phyloP scores from a whole-genome alignment of 2,797 vertebrate genomes.

The Hybognathus amarus region DNA sequence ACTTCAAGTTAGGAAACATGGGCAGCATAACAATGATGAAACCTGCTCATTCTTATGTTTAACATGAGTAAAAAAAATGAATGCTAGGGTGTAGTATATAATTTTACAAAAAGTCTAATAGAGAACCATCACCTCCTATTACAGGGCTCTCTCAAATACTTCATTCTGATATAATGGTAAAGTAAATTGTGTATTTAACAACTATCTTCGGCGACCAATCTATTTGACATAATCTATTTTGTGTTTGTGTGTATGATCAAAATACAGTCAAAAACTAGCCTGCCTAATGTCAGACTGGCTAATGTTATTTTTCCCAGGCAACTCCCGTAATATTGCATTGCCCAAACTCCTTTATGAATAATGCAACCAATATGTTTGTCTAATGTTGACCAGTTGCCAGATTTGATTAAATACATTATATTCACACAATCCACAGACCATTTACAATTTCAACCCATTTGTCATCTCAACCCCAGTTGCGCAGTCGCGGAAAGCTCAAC shows the following conservation, averaged over 20 bases:
- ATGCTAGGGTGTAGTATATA: neutral
- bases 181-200: neutral
- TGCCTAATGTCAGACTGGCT: too few species aligned
- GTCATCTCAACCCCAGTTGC: too few species aligned
- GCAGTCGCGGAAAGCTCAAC: too few species aligned
- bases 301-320: too few species aligned
- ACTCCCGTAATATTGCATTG: too few species aligned
- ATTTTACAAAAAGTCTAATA: neutral
- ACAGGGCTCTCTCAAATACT: neutral
- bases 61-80: neutral
- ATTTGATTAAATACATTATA: too few species aligned
- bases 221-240: neutral
- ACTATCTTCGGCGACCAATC: neutral
- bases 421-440: too few species aligned
- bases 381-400: too few species aligned
- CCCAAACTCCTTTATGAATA: too few species aligned
- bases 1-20: conserved; percentile 49
- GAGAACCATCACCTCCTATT: neutral
- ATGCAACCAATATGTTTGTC: too few species aligned
- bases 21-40: conserved; percentile 51
- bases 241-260: neutral
- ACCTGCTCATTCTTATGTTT: conserved; percentile 7
- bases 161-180: neutral
- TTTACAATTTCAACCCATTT: too few species aligned
- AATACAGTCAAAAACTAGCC: neutral